Evolutionary conservation across 1,140 invertebrate species (phyloP), one percentile per base, ranked within the genome.

Genomic region (Pseudoatta argentina): DNA sequence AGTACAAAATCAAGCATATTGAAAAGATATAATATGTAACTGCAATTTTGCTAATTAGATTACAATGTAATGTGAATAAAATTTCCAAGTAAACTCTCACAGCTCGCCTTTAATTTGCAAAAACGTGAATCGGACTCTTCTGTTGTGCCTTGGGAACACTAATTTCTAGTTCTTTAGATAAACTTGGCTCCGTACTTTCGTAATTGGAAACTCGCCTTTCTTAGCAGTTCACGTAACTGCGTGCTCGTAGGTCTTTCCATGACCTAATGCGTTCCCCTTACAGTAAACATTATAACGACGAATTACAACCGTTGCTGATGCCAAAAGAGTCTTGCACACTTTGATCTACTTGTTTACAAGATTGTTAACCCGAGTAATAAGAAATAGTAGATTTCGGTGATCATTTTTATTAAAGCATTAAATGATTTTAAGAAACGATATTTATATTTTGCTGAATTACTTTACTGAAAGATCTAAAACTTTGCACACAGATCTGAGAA

Each of bases 151-250:
- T 67, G 63, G 21, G 51, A 69, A 55, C 51, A 81, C 64, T 81
- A 81, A 81, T 81, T 81, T 30, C 48, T 39, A 69, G 48, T 81
- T 81, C 64, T 81, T 81, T 55, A 34, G 64, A 55, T 48, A 69
- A 81, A 81, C 64, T 81, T 81, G 64, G 77, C 63, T 81, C 8
- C 77, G 63, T 69, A 55, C 63, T 81, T 55, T 30, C 48, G 14
- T 69, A 81, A 81, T 81, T 81, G 77, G 48, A 69, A 81, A 66
- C 63, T 69, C 24, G 77, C 77, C 63, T 34, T 81, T 81, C 77
- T 81, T 81, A 69, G 30, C 30, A 81, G 64, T 81, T 81, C 14
- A 18, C 27, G 63, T 48, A 48, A 69, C 77, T 69, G 77, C 48
- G 44, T 67, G 77, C 48, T 64, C 63, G 63, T 79, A 79, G n/a